A percentile compares a stretch with the other conserved stretches of the same genome.
Conservation (phyloP, 2,797 vertebrate genomes). For the Selene dorsalis region DNA sequence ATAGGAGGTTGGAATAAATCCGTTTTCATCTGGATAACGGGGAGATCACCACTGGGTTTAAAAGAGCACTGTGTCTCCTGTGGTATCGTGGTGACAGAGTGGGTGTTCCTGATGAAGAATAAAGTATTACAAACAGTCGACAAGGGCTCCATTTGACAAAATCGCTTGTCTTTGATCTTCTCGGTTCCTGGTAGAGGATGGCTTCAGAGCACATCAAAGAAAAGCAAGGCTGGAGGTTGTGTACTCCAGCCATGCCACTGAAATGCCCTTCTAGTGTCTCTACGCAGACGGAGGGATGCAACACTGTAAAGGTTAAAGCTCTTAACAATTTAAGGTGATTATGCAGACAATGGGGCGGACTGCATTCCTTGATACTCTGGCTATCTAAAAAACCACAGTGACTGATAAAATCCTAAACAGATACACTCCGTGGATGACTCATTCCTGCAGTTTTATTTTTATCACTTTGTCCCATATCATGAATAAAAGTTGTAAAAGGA, state of each 20-base stretch:
- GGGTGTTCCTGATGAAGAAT: slow-evolving; percentile 77
- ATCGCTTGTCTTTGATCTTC: slow-evolving; percentile 80
- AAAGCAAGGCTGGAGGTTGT: slow-evolving; percentile 63
- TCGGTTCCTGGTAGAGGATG: slow-evolving; percentile 73
- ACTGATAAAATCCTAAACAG: slow-evolving; percentile 53
- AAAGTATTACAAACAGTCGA: slow-evolving; percentile 75
- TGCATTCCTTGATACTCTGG: slow-evolving; percentile 41
- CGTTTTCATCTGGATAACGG: slow-evolving; percentile 85
- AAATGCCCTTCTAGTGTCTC: slow-evolving; percentile 46
- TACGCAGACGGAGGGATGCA: slow-evolving; percentile 16
- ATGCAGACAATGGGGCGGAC: slow-evolving; percentile 53
- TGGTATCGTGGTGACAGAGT: slow-evolving; percentile 70
- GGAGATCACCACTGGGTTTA: slow-evolving; percentile 83
- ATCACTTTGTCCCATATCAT: slow-evolving; percentile 59
- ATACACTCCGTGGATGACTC: slow-evolving; percentile 65
- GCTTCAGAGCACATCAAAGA: slow-evolving; percentile 74
- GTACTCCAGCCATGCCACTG: slow-evolving; percentile 56
- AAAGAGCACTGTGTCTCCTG: slow-evolving; percentile 79
- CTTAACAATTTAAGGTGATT: slow-evolving; percentile 66
- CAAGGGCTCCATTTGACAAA: slow-evolving; percentile 80
- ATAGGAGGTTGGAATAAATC: slow-evolving; percentile 85
- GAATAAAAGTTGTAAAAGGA: slow-evolving; percentile 72
- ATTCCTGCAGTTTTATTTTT: slow-evolving; percentile 75
- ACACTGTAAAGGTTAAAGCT: slow-evolving; percentile 65
- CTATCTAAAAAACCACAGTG: slow-evolving; percentile 51